Conservation (phyloP, 1,140 invertebrate genomes). For the Pristionchus pacificus region DNA sequence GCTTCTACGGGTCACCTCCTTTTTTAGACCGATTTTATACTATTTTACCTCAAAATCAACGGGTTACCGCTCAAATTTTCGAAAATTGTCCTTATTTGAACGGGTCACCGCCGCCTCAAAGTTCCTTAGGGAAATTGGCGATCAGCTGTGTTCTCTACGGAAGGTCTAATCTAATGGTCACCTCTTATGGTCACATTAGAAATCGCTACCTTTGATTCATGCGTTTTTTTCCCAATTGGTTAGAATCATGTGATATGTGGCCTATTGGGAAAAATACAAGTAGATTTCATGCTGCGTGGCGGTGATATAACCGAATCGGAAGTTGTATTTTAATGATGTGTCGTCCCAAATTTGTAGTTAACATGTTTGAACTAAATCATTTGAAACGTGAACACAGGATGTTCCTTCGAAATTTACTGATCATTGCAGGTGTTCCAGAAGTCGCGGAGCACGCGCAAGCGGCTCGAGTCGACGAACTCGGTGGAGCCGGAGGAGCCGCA, state of each 20-base stretch:
- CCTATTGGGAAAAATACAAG: too few relatives aligned
- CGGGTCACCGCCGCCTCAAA: too few relatives aligned
- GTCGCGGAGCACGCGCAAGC: background rate
- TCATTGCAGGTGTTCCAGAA: slow-evolving; percentile 9
- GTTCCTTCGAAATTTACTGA: background rate
- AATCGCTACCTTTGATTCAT: too few relatives aligned
- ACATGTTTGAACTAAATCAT: slow-evolving; percentile 8
- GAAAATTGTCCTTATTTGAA: slow-evolving; percentile 8
- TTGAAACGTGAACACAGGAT: slow-evolving; percentile 2
- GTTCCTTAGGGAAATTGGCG: too few relatives aligned
- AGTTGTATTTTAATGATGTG: background rate
- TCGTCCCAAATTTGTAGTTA: background rate
- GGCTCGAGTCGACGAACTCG: background rate
- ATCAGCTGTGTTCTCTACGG: background rate
- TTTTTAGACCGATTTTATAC: background rate
- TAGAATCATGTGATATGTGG: too few relatives aligned
- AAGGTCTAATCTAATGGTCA: too few relatives aligned
- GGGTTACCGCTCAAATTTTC: too few relatives aligned
- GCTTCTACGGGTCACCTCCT: background rate
- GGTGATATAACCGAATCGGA: too few relatives aligned
- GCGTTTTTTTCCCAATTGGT: too few relatives aligned
- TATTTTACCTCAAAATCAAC: slow-evolving; percentile 6
- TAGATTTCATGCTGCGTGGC: too few relatives aligned
- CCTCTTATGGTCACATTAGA: too few relatives aligned
- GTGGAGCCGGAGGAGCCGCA: too few relatives aligned